Evolutionary conservation across 2,113 vertebrate species (phyloP), one percentile per base, ranked within the genome.

Genomic region (Eulemur macaco): DNA sequence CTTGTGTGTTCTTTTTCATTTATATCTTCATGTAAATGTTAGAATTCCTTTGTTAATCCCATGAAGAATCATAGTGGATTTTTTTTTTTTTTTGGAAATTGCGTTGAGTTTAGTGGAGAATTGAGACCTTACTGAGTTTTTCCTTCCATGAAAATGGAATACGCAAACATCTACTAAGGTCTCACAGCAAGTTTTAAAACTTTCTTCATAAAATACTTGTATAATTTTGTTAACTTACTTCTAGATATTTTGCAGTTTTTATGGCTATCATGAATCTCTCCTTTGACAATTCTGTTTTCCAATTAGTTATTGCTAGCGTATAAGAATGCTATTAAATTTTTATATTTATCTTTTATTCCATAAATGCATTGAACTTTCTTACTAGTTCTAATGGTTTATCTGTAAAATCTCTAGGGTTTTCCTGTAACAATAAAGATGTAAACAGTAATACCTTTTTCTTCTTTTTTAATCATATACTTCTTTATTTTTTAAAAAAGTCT

Each of bases 341-440:
- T 8, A 71, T 92, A 50, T 78, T 66, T 73, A 86, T 68, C 5
- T 85, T 92, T 1, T 54, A 58, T 81, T 71, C 56, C 54, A 11
- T 20, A 95, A 93, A 60, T 29, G 34, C 20, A 8, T 39, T 91
- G 71, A 86, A 21, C 9, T 89, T 94, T 96, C 81, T 92, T 68
- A 20, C 17, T 73, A 63, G 82, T 45, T 96, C 9, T 86, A 64
- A 66, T 60, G 20, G 17, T 64, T 91, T 76, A 76, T 56, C 21
- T 93, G 2, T 78, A 66, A 45, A 92, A 68, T 83, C 47, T 63
- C 8, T 86, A 68, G 29, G 3, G n/a, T 50, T 83, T 84, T 84
- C 86, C 11, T 47, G 27, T 82, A 66, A 45, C 45, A 66, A 80
- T 87, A 11, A 97, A 66, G 63, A 88, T 71, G 11, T 81, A 89